phyloP scores from a whole-genome alignment of 2,797 vertebrate genomes.

The Cephalopachus bancanus region DNA sequence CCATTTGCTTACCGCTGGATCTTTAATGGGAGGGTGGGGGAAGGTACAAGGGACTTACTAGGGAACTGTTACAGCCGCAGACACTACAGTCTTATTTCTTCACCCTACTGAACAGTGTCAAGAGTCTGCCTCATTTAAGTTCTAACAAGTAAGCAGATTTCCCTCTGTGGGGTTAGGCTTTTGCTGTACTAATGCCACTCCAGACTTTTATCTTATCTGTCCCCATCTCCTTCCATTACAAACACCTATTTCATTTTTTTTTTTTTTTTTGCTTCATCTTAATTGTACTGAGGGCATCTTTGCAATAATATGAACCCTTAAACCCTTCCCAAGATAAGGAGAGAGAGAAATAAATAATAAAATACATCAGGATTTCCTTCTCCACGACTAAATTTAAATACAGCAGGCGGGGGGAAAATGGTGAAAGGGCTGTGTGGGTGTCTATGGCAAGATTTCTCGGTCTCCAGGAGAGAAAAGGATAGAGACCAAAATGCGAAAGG shows the following conservation, averaged over 20 bases:
- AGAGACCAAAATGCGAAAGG: constrained; percentile 30
- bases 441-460: constrained; percentile 4
- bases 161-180: background rate
- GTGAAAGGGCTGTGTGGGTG: constrained; percentile 63
- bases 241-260: background rate
- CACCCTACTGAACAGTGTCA: background rate
- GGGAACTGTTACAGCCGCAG: background rate
- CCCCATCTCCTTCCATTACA: background rate
- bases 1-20: background rate
- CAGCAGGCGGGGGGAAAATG: background rate
- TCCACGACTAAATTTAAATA: constrained; percentile 76
- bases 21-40: background rate
- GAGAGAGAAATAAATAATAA: constrained; percentile 47
- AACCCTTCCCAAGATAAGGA: constrained; percentile 9
- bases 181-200: background rate
- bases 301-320: constrained; percentile 10
- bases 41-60: background rate
- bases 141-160: constrained; percentile 53
- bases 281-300: background rate
- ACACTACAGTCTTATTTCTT: background rate
- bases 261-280: background rate
- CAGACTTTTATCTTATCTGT: background rate
- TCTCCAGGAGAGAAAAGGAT: constrained; percentile 16
- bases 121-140: constrained; percentile 64
- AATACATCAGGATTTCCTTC: constrained; percentile 47